Evolutionary conservation across 1,140 invertebrate genomes (phyloP), one percentile per base, ranked within the genome.

Genomic region (Drosophila sturtevanti): DNA sequence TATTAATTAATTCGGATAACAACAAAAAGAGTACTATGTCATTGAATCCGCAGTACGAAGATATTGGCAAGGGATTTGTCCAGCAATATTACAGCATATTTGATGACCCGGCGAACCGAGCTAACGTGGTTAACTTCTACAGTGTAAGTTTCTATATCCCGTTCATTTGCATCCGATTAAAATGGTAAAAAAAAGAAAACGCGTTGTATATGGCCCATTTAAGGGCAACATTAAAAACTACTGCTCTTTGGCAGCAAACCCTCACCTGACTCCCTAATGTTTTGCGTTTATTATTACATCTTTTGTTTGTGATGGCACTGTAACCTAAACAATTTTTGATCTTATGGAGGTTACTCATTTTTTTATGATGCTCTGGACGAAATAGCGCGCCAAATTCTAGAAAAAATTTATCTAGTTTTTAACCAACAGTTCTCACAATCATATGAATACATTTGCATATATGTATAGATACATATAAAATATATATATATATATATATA

Each of bases 71-170:
- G 93, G 95, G 96, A 72, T 98, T 98, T 92, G 97, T 98, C 35
- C 95, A 97, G 79, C 97, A 98, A 93, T 98, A 98, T 93, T 98
- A 98, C 92, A 94, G 94, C 35, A 90, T 97, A 75, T 98, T 98
- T 91, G 98, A 98, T 92, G 97, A 98, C 94, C 95, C 96, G 74
- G 93, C 93, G 67, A 95, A 96, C 85, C 94, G 97, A 91, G 93
- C 94, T 79, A 96, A 95, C 92, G 94, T 98, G 89, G 95, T 95
- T 60, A 97, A 96, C 92, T 96, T 98, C 94, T 98, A 98, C 92
- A 97, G 97, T 93, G 97, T 98, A 93, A 97, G 96, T 96, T 18
- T 21, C 3, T 10, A 16, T 48, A 1, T 48, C 16, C 41, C 41
- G 41, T 48, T 48, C 41, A 48, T 48, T 4, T 48, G 9, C 16